Conservation (phyloP, 2,113 vertebrate species). For the Manacus vitellinus region DNA sequence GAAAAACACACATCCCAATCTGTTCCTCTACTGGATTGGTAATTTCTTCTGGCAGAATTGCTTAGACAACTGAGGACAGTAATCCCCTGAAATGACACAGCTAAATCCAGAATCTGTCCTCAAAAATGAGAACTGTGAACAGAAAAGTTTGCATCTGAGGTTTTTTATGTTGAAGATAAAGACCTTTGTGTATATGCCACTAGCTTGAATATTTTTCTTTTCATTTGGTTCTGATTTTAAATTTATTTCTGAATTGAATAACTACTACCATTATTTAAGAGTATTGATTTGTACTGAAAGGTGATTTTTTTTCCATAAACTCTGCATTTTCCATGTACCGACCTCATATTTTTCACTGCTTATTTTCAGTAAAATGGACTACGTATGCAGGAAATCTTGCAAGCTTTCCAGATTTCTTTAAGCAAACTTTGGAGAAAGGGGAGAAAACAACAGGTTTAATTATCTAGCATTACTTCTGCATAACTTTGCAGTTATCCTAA, state of each 20-base stretch:
- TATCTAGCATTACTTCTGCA: neutral
- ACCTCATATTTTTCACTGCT: neutral
- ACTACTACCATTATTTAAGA: neutral
- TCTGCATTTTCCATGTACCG: neutral
- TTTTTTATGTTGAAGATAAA: neutral
- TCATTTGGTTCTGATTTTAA: neutral
- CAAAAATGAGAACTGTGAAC: neutral
- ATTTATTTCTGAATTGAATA: neutral
- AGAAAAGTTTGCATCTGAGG: neutral
- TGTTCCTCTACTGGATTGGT: neutral
- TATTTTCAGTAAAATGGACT: neutral
- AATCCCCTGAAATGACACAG: neutral
- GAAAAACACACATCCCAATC: neutral
- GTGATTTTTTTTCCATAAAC: neutral
- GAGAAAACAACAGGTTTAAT: neutral
- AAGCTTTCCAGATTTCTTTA: neutral
- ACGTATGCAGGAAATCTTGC: neutral
- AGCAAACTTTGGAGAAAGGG: neutral
- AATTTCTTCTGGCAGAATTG: neutral
- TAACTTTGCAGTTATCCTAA: neutral
- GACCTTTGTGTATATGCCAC: neutral
- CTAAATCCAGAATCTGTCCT: neutral
- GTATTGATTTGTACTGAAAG: neutral
- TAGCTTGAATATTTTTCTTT: neutral
- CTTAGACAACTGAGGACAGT: neutral